These are phyloP conservation scores for Ceyx melanurus DNA, from an alignment of 2,113 vertebrate species.

Conservation along the genomic window DNA sequence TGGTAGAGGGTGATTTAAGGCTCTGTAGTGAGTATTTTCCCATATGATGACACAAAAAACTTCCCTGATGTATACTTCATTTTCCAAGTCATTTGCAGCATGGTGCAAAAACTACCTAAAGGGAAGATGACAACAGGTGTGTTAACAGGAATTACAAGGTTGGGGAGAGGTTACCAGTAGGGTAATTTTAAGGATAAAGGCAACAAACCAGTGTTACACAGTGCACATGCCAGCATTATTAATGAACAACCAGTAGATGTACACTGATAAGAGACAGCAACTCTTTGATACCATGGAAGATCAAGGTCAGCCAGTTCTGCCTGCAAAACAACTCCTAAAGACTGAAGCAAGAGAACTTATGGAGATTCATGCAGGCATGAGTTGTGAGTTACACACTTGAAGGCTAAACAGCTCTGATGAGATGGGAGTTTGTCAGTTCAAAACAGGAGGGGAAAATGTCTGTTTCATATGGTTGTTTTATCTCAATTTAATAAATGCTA, in stretches of 20 bases:
- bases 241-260: background rate
- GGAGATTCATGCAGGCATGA: background rate
- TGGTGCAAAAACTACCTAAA: background rate
- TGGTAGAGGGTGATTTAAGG: background rate
- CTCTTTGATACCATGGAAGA: background rate
- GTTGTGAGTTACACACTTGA: background rate
- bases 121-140: background rate
- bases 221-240: background rate
- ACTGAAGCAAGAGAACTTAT: background rate
- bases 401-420: background rate
- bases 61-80: background rate
- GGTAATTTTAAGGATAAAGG: background rate
- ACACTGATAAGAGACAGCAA: conserved; percentile 8
- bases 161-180: conserved; percentile 3
- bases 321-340: background rate
- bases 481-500: fast-evolving
- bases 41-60: background rate
- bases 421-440: background rate
- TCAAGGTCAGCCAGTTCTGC: conserved; percentile 27
- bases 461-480: background rate
- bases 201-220: background rate
- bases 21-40: background rate
- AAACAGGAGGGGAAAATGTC: background rate
- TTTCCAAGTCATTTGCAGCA: background rate
- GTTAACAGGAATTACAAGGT: background rate